Evolutionary conservation across 2,888 invertebrate genomes (phyloP).

Genomic region (Syritta pipiens): DNA sequence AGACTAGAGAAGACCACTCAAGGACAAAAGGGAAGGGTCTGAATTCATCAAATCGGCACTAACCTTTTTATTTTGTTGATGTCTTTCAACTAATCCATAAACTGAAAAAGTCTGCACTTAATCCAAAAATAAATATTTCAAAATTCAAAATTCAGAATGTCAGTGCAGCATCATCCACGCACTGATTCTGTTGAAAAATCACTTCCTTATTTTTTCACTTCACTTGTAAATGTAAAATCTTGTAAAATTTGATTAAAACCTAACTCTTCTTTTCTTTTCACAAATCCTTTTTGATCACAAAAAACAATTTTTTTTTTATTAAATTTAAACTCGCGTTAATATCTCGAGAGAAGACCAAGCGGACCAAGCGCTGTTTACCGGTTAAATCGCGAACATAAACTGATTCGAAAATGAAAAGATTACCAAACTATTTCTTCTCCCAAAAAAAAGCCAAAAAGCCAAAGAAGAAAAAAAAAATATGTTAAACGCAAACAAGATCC

Average conservation of each 20-base stretch:
- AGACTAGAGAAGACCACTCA: too few species aligned
- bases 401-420: conserved; percentile 59
- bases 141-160: neutral
- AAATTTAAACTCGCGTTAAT: conserved; percentile 6
- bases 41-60: too few species aligned
- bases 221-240: neutral
- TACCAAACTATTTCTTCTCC: conserved; percentile 61
- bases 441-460: conserved; percentile 2
- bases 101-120: conserved; percentile 6
- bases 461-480: neutral
- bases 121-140: conserved; percentile 10
- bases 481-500: conserved; percentile 46
- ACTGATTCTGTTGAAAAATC: too few species aligned
- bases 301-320: neutral
- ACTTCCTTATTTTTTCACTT: neutral
- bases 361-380: conserved; percentile 58
- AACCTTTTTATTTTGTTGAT: conserved; percentile 8
- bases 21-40: too few species aligned
- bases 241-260: too few species aligned
- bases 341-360: conserved; percentile 2
- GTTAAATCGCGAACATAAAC: conserved; percentile 63
- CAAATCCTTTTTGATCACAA: neutral
- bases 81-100: conserved; percentile 31
- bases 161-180: too few species aligned
- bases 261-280: neutral